Evolutionary conservation across 1,140 invertebrate species (phyloP).

Genomic region (Papilio polyxenes): DNA sequence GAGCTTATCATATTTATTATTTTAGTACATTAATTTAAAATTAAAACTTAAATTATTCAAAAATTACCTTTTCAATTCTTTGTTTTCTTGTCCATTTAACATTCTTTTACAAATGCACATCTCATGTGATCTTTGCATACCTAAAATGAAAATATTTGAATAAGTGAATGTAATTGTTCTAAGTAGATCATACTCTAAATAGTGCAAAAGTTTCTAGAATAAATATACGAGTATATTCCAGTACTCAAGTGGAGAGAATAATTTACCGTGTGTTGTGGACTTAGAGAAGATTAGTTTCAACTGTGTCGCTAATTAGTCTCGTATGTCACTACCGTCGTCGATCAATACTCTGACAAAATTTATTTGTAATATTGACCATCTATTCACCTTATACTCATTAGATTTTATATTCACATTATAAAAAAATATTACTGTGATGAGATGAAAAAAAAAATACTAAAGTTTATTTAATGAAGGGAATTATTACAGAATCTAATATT

Average conservation of each 20-base stretch:
- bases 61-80: not conserved
- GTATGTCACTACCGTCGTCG: too few species aligned
- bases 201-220: not conserved
- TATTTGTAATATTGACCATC: not conserved
- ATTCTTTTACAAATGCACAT: slow-evolving; percentile 16
- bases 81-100: not conserved
- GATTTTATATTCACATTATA: too few species aligned
- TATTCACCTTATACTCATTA: not conserved
- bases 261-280: not conserved
- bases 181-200: not conserved
- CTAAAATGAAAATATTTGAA: slow-evolving; percentile 2
- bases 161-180: not conserved
- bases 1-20: too few species aligned
- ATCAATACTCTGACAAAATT: not conserved
- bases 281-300: not conserved
- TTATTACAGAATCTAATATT: not conserved
- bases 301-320: not conserved
- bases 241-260: not conserved
- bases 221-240: too few species aligned
- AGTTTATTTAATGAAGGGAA: not conserved
- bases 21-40: too few species aligned
- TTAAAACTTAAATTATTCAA: not conserved
- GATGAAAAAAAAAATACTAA: too few species aligned
- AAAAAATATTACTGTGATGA: too few species aligned
- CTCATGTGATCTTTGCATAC: not conserved